Conservation (phyloP, 2,797 vertebrate species). For the Steatocranus sp. region DNA sequence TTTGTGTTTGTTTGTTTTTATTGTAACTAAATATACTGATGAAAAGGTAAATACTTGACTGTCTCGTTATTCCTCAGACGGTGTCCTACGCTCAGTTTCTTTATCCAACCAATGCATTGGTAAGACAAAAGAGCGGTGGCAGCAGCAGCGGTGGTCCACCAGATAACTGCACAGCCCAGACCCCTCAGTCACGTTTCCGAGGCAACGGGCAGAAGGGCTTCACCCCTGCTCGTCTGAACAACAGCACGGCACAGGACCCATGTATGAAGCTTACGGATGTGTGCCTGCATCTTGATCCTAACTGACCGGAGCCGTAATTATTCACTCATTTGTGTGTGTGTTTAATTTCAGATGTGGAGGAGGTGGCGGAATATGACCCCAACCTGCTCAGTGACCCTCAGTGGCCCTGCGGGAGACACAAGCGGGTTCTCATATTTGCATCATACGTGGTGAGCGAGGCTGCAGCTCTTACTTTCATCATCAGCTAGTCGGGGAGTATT, state of each 20-base stretch:
- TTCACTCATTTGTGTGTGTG: background rate
- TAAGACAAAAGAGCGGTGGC: slow-evolving; percentile 79
- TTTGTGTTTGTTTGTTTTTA: background rate
- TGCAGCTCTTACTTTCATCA: background rate
- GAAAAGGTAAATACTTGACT: background rate
- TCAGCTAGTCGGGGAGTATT: rapidly evolving
- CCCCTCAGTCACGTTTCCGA: slow-evolving; percentile 68
- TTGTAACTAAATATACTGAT: background rate
- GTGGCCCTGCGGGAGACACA: slow-evolving; percentile 97
- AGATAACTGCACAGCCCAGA: slow-evolving; percentile 66
- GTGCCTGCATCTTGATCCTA: background rate
- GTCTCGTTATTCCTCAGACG: slow-evolving; percentile 70
- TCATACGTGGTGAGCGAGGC: slow-evolving; percentile 87
- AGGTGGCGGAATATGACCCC: slow-evolving; percentile 88
- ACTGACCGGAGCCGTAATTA: background rate
- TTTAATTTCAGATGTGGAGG: slow-evolving; percentile 75
- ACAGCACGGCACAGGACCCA: slow-evolving; percentile 52
- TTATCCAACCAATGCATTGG: slow-evolving; percentile 91
- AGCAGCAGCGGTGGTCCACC: background rate
- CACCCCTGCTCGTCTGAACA: slow-evolving; percentile 66
- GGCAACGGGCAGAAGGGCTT: slow-evolving; percentile 71
- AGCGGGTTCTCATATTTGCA: slow-evolving; percentile 94
- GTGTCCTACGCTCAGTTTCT: slow-evolving; percentile 95
- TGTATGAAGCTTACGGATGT: slow-evolving; percentile 35
- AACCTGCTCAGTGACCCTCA: slow-evolving; percentile 94